Conservation (phyloP, 2,888 invertebrate species). For the Caenorhabditis plicata region DNA sequence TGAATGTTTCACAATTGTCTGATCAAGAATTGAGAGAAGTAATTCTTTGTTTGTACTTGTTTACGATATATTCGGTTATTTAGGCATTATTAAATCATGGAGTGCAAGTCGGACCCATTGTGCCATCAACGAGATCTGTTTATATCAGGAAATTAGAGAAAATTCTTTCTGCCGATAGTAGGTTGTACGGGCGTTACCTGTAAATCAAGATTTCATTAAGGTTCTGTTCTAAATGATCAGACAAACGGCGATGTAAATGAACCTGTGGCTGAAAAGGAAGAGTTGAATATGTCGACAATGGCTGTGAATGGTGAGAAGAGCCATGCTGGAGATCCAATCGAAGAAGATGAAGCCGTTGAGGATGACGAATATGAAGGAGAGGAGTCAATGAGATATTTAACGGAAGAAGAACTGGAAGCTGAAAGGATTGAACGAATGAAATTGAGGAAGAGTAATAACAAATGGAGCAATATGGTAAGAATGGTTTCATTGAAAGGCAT, state of each 20-base stretch:
- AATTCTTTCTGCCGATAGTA: too few relatives aligned
- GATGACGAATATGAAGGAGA: slow-evolving; percentile 26
- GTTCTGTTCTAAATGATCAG: too few relatives aligned
- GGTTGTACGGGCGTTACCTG: too few relatives aligned
- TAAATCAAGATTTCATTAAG: too few relatives aligned
- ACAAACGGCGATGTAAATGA: too few relatives aligned
- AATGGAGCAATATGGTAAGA: background rate
- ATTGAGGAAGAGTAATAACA: background rate
- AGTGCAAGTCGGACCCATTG: slow-evolving; percentile 15
- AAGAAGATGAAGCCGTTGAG: slow-evolving; percentile 7
- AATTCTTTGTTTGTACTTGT: background rate
- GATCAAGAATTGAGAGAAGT: slow-evolving; percentile 16
- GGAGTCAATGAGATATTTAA: slow-evolving; percentile 33
- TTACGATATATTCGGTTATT: background rate
- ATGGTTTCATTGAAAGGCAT: background rate
- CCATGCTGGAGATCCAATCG: too few relatives aligned
- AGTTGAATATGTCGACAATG: too few relatives aligned
- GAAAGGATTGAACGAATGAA: slow-evolving; percentile 6
- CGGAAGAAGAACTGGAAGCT: slow-evolving; percentile 31
- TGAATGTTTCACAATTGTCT: slow-evolving; percentile 7
- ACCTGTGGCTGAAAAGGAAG: too few relatives aligned
- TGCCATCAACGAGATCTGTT: slow-evolving; percentile 12
- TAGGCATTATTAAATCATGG: slow-evolving; percentile 7
- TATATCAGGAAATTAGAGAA: slow-evolving; percentile 24
- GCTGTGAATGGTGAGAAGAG: too few relatives aligned